Evolutionary conservation across 2,888 invertebrate species (phyloP), one percentile per base, ranked within the genome.

Genomic region (Lithophane semibrunnea): DNA sequence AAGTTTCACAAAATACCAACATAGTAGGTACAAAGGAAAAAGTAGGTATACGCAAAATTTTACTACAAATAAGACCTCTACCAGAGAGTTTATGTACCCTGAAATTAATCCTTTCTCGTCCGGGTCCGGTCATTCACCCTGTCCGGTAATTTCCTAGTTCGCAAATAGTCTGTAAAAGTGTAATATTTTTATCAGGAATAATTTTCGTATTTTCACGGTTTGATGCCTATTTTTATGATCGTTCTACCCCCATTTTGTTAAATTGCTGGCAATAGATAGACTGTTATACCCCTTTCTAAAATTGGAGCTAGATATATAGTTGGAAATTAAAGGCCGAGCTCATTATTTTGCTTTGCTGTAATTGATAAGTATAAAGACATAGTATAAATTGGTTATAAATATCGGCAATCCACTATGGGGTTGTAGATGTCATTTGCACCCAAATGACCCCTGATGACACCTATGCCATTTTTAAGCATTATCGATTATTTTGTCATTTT

Each of bases 131-230:
- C 78, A 65, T 68, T 82, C 63, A 82, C 58, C 83, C 52, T 29
- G 52, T 61, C 37, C 37, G 37, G 37, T 37, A 2, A 37, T 37
- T 37, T 37, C 21, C 70, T 54, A 71, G 52, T 65, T 65, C 52
- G 64, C 70, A 77, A 65, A 77, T 67, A 73, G 29, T 29, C 44
- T 49, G 58, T 1, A 29, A 60, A 72, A 69, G 9, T 65, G 42
- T 56, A 58, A 63, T 82, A 82, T 85, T 82, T 85, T 72, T 77
- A 64, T 76, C 67, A 61, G 2, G 13, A 73, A 81, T 73, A 70
- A 77, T 85, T 58, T 81, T 67, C 63, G 18, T 42, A 66, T 72
- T 72, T 76, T 65, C 76, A 65, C 52, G 64, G n/a, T 21, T 58
- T 37, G 44, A 37, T 64, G 64, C 18, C 64, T 64, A 73, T 77